Base-by-base conservation (phyloP, 2,113 vertebrate species). In the Phasianus colchicus region DNA sequence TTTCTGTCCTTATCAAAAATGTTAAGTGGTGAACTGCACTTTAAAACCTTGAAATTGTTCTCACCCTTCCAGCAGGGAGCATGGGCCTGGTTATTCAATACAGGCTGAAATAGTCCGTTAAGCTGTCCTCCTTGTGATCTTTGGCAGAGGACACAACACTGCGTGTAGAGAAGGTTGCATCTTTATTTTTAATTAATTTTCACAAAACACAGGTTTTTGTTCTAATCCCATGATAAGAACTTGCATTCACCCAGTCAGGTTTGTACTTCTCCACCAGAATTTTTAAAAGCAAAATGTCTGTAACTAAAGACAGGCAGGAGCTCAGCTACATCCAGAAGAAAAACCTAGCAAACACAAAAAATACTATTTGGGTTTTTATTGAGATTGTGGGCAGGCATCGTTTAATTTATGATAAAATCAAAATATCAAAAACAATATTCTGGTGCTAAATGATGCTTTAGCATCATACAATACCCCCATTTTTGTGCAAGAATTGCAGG, bases 341-440 rank as follows among this genome's bases (percentile, higher is more conserved):
- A 92, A 88, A 19, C 3, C 9, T 69, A 16, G 8, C 13, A 84
- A 73, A 73, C 9, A 27, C 2, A 17, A 12, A 10, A 74, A 74
- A 40, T 32, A 25, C 0, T 21, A 36, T 29, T 74, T 27, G 7
- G 0, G 0, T 74, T 36, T 2, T 18, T 58, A 14, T 2, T 54
- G 15, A 87, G 22, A 34, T 72, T 40, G 4, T 57, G 8, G 12
- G 43, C 67, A 11, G 9, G 78, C 30, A 5, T 6, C 7, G 78
- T 77, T 63, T 55, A 52, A 9, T 60, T 78, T 19, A 61, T 25
- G 7, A 8, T 54, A 75, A 90, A 71, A 77, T 66, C 9, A 54
- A 54, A 32, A 57, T 19, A 78, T 18, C 0, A 71, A 81, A 82
- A 77, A 48, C 7, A 47, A 29, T 71, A 63, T 48, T 83, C 25